Conservation (phyloP, 2,888 invertebrate species). For the Andrena fulva region DNA sequence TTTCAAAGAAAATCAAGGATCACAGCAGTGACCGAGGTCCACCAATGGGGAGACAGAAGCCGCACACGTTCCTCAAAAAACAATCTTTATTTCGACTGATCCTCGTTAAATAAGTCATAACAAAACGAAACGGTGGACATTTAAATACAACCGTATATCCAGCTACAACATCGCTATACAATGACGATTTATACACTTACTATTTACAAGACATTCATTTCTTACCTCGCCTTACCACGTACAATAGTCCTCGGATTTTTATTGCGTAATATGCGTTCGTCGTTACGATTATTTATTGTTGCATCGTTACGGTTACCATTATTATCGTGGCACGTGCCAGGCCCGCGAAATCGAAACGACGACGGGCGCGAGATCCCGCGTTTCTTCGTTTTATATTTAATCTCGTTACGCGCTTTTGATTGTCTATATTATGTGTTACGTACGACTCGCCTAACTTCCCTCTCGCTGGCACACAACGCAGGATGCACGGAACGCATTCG, state of each 20-base stretch:
- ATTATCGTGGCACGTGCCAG: slow-evolving; percentile 26
- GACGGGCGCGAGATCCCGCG: slow-evolving; percentile 36
- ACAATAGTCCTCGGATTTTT: slow-evolving; percentile 44
- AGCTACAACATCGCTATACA: slow-evolving; percentile 66
- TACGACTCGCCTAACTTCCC: slow-evolving; percentile 29
- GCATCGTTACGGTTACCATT: slow-evolving; percentile 20
- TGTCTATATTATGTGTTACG: slow-evolving; percentile 57
- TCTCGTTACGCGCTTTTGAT: slow-evolving; percentile 46
- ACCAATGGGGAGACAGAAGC: background rate
- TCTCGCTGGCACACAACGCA: background rate
- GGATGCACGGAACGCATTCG: background rate
- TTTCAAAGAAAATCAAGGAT: background rate
- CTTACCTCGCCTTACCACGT: slow-evolving; percentile 10
- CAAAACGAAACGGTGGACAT: slow-evolving; percentile 75
- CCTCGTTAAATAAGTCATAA: slow-evolving; percentile 72
- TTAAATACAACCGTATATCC: slow-evolving; percentile 73
- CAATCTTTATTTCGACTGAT: slow-evolving; percentile 75
- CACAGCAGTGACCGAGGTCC: background rate
- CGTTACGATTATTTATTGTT: slow-evolving; percentile 46
- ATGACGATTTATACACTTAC: slow-evolving; percentile 71
- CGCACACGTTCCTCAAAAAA: slow-evolving; percentile 58
- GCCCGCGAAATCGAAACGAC: slow-evolving; percentile 25
- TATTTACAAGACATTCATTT: slow-evolving; percentile 76
- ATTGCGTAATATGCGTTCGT: slow-evolving; percentile 51
- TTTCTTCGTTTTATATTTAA: background rate